Conservation (phyloP, 2,797 vertebrate genomes). For the Alcedo quadribrachys region DNA sequence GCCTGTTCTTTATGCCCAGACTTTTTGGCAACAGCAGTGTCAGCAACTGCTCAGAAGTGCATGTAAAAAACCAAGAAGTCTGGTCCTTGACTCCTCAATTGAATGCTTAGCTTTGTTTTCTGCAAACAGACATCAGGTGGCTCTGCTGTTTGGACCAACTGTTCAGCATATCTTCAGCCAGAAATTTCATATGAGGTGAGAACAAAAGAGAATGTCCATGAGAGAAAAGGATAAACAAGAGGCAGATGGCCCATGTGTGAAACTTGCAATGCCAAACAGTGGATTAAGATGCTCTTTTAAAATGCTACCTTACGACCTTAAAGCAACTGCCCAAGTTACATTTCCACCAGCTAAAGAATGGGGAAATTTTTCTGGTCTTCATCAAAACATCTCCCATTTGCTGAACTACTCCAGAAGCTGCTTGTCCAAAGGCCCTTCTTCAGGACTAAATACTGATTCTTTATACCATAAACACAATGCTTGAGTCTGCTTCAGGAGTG, state of each 20-base stretch:
- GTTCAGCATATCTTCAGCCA: constrained; percentile 48
- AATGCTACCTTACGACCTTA: not conserved
- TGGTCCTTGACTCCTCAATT: constrained; percentile 7
- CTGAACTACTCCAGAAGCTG: not conserved
- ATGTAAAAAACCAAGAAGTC: not conserved
- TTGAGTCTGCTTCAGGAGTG: not conserved
- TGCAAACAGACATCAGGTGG: constrained; percentile 41
- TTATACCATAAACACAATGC: not conserved
- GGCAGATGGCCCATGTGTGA: constrained; percentile 44
- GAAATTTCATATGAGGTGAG: constrained; percentile 57
- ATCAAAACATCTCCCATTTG: not conserved
- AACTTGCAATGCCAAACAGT: constrained; percentile 9
- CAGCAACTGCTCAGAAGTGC: not conserved
- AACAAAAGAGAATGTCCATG: constrained; percentile 33
- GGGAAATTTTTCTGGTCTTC: not conserved
- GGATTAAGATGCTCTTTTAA: constrained; percentile 49
- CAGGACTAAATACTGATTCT: not conserved
- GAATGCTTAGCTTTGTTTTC: constrained; percentile 22
- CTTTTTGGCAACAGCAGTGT: not conserved
- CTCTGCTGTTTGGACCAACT: constrained; percentile 51
- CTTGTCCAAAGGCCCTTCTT: not conserved
- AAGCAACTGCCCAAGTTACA: not conserved
- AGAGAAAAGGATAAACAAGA: constrained; percentile 34
- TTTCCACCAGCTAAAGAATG: not conserved
- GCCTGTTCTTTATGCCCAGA: not conserved